Evolutionary conservation across 2,797 vertebrate species (phyloP).

Genomic region (Merluccius polli): DNA sequence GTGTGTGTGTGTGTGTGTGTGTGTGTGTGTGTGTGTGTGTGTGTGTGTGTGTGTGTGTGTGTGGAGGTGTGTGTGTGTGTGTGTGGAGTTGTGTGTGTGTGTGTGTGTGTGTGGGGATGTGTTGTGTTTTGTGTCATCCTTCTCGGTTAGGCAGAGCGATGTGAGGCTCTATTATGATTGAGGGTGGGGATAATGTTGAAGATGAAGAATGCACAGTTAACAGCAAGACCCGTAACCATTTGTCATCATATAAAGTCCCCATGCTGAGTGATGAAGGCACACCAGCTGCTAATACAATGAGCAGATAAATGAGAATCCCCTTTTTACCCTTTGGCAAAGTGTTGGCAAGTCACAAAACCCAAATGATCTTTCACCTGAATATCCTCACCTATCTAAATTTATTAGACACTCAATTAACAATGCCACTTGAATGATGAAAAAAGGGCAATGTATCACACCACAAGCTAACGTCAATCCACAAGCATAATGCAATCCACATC

Average conservation of each 20-base stretch:
- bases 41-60: neutral
- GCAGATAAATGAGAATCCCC: conserved; percentile 54
- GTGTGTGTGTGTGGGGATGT: too few relatives aligned
- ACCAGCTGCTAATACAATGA: conserved; percentile 58
- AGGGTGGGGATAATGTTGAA: conserved; percentile 43
- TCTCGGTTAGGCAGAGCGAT: conserved; percentile 33
- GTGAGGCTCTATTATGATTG: conserved; percentile 44
- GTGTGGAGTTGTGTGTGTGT: conserved; percentile 2
- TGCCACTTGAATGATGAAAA: conserved; percentile 33
- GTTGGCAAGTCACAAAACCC: conserved; percentile 22
- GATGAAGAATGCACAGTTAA: conserved; percentile 61
- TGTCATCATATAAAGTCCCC: conserved; percentile 54
- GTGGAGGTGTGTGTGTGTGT: neutral
- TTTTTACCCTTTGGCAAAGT: conserved; percentile 40
- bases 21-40: conserved; percentile 4
- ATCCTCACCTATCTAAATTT: conserved; percentile 37
- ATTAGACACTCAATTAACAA: conserved; percentile 34
- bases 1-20: neutral
- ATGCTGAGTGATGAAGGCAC: conserved; percentile 56
- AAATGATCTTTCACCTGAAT: conserved; percentile 39
- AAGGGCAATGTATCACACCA: conserved; percentile 18
- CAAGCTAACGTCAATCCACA: conserved; percentile 21
- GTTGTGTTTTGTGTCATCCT: conserved; percentile 19
- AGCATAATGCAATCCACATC: conserved; percentile 25
- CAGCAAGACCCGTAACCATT: conserved; percentile 50